These are phyloP conservation scores for Tetrax tetrax DNA, from an alignment of 2,113 vertebrate species.

Conservation along the genomic window DNA sequence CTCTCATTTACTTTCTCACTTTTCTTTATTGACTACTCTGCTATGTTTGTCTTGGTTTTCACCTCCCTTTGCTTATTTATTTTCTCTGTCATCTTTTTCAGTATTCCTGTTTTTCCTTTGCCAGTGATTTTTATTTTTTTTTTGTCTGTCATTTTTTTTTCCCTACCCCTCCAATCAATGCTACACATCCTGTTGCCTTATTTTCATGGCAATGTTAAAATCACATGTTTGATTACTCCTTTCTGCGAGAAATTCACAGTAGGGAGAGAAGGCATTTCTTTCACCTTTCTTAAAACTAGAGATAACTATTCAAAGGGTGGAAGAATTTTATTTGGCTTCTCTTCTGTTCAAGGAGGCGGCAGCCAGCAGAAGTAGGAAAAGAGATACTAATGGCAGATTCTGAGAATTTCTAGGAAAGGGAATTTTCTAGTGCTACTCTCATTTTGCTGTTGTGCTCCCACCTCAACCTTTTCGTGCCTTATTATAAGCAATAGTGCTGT, in stretches of 20 bases:
- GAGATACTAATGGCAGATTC: neutral
- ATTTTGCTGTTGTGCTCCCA: neutral
- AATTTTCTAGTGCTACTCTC: neutral
- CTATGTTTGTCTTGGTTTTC: neutral
- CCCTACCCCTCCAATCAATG: neutral
- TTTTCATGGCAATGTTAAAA: neutral
- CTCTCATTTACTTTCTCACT: neutral
- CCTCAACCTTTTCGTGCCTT: neutral
- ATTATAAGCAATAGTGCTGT: neutral
- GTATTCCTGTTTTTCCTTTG: neutral
- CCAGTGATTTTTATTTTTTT: neutral
- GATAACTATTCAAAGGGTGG: no score
- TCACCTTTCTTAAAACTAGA: neutral
- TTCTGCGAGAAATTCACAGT: neutral
- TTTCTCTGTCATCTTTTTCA: neutral
- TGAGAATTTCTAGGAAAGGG: neutral
- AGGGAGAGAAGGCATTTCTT: neutral
- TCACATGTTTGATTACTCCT: neutral
- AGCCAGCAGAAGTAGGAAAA: neutral
- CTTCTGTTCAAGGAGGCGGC: neutral
- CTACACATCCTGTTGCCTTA: neutral
- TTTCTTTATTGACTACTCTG: neutral
- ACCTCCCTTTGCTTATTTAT: neutral
- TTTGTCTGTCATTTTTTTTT: neutral
- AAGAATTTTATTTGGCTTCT: neutral